Evolutionary conservation across 1,140 invertebrate genomes (phyloP).

Genomic region (Samia ricini): DNA sequence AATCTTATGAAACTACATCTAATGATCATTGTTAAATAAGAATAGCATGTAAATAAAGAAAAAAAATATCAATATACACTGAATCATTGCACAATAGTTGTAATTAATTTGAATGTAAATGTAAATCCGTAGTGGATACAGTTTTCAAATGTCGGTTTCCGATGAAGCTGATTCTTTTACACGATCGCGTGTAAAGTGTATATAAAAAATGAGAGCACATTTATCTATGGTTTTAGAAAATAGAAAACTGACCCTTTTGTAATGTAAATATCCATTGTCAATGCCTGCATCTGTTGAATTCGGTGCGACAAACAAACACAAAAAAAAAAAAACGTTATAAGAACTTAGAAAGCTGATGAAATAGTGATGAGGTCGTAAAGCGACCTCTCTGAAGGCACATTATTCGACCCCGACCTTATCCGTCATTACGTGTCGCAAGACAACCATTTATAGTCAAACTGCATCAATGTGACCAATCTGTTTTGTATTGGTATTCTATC

Average conservation of each 20-base stretch:
- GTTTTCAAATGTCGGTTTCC: neutral
- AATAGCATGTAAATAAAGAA: neutral
- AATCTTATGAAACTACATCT: too few relatives aligned
- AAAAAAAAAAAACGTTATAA: neutral
- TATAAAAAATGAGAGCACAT: neutral
- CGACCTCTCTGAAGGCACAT: constrained; percentile 16
- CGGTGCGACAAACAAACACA: neutral
- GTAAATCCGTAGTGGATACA: neutral
- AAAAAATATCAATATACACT: neutral
- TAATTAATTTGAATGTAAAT: neutral
- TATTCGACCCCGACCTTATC: constrained; percentile 25
- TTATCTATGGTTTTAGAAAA: neutral
- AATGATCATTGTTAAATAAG: neutral
- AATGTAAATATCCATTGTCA: neutral
- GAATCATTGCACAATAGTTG: neutral
- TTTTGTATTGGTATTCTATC: constrained; percentile 8
- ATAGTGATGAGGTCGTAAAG: constrained; percentile 4
- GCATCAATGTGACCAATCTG: neutral
- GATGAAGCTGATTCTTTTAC: neutral
- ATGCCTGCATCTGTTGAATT: neutral
- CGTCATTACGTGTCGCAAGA: constrained; percentile 18
- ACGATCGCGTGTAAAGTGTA: neutral
- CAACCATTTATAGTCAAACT: neutral
- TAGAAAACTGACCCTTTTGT: neutral
- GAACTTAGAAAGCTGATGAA: constrained; percentile 17